These are phyloP conservation scores for Lysiphlebus fabarum DNA, from an alignment of 1,140 invertebrate genomes.

Conservation along the genomic window DNA sequence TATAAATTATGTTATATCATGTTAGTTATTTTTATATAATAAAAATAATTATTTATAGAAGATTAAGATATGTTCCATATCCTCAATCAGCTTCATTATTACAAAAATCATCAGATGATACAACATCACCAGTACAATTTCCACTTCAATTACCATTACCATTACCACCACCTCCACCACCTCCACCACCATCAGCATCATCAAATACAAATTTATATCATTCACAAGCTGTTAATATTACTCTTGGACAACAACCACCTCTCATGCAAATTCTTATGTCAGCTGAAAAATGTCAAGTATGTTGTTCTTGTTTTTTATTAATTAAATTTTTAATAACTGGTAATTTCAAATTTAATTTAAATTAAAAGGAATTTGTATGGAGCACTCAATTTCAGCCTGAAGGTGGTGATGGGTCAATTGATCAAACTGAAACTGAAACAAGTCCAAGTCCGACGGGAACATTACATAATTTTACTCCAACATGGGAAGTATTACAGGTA, in stretches of 20 bases:
- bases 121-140: conserved; percentile 41
- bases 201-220: conserved; percentile 47
- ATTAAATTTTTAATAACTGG: neutral
- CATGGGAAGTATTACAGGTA: conserved; percentile 82
- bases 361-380: conserved; percentile 73
- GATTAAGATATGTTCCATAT: conserved; percentile 45
- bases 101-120: conserved; percentile 47
- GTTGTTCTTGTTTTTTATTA: conserved; percentile 17
- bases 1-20: neutral
- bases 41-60: conserved; percentile 28
- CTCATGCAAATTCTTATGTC: conserved; percentile 79
- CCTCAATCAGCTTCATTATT: conserved; percentile 42
- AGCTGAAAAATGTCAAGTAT: conserved; percentile 82
- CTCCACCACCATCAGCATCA: conserved; percentile 42
- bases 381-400: conserved; percentile 61
- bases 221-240: conserved; percentile 44
- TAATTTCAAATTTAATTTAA: conserved; percentile 18
- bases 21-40: neutral
- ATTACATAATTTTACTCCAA: conserved; percentile 61
- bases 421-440: conserved; percentile 44
- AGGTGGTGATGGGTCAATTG: conserved; percentile 47
- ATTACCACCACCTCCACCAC: conserved; percentile 36
- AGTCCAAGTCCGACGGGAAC: conserved; percentile 48
- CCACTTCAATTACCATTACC: conserved; percentile 42
- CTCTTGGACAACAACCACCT: conserved; percentile 60